These are phyloP conservation scores for Poecilia gillii DNA, from an alignment of 2,797 vertebrate species.

Conservation along the genomic window DNA sequence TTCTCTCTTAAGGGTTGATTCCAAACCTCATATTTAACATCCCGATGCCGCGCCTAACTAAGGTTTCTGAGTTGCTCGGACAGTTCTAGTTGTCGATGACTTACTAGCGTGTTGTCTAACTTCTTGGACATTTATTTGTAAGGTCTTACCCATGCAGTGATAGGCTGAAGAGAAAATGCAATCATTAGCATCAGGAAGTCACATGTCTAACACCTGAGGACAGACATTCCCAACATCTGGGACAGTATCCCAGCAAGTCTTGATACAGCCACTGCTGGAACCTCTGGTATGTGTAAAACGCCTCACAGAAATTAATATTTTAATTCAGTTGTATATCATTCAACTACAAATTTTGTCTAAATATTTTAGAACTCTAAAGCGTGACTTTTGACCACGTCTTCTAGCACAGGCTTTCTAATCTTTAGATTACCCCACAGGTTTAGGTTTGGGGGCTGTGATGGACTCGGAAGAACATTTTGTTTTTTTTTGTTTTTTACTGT, in stretches of 20 bases:
- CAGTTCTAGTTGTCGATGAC: neutral
- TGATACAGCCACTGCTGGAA: neutral
- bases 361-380: neutral
- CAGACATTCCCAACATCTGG: neutral
- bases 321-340: neutral
- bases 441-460: neutral
- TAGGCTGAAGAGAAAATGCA: neutral
- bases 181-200: neutral
- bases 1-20: neutral
- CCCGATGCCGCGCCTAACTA: neutral
- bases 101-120: neutral
- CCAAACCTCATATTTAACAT: neutral
- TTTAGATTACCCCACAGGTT: neutral
- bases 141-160: neutral
- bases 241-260: neutral
- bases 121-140: neutral
- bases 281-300: neutral
- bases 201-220: neutral
- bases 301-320: neutral
- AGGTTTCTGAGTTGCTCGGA: neutral
- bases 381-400: neutral
- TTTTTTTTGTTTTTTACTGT: neutral
- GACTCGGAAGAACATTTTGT: neutral
- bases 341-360: neutral
- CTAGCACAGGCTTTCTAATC: neutral